Conservation (phyloP, 2,797 vertebrate genomes). For the Danio albolineatus region DNA sequence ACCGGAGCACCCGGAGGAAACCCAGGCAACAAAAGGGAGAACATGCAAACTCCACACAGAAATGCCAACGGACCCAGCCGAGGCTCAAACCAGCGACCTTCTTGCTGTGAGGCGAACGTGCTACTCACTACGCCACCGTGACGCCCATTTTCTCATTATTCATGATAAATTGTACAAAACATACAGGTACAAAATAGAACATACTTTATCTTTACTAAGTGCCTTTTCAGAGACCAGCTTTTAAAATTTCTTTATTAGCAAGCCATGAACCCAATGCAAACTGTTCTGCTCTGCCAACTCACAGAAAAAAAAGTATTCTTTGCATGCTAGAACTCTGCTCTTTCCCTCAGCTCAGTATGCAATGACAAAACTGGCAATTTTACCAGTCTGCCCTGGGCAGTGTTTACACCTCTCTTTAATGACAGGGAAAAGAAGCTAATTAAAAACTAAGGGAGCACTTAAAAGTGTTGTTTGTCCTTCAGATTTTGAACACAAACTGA, state of each 20-base stretch:
- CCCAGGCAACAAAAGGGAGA: too few relatives aligned
- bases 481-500: slow-evolving; percentile 3
- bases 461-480: slow-evolving; percentile 11
- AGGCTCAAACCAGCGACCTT: too few relatives aligned
- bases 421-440: slow-evolving; percentile 3
- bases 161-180: neutral
- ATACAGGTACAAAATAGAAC: neutral
- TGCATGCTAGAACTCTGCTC: neutral
- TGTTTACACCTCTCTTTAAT: slow-evolving; percentile 11
- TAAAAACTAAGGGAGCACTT: slow-evolving; percentile 25
- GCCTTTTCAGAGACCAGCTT: neutral
- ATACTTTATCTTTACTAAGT: neutral
- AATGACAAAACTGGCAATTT: slow-evolving; percentile 14
- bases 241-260: neutral
- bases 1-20: too few relatives aligned
- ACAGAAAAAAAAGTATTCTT: neutral
- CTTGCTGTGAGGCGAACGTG: too few relatives aligned
- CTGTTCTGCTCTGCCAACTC: neutral
- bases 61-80: too few relatives aligned
- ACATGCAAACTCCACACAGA: too few relatives aligned
- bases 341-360: neutral
- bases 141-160: neutral
- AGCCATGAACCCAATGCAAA: neutral
- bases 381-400: neutral
- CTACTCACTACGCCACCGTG: too few relatives aligned